Evolutionary conservation across 1,140 invertebrate species (phyloP), one percentile per base, ranked within the genome.

Genomic region (Bombus sylvicola): DNA sequence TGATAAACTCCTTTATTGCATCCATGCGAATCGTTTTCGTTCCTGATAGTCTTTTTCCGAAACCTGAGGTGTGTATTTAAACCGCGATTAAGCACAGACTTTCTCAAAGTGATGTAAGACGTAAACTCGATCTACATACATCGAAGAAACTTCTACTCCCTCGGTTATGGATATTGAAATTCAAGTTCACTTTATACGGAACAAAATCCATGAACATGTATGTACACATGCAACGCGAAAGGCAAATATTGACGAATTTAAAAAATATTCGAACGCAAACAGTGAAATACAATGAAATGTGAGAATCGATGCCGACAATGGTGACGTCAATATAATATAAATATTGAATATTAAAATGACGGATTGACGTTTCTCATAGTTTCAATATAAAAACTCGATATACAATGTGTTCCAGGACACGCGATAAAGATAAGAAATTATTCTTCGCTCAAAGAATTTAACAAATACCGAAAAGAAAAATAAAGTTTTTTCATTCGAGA

Each of bases 1-100:
- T 64, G 75, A 78, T 78, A 78, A 78, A 78, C 15, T 8, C 28
- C 57, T 62, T 39, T 64, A 64, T 78, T 25, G 53, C 37, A 28
- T n/a, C 37, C 28, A 34, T 28, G 25, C 75, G 28, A 18, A 62
- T 77, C 73, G 15, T 59, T 34, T 28, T 78, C 37, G 15, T 25
- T 28, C 37, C 15, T 6, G 10, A 64, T 78, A 41, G 18, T 6
- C 28, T 77, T 39, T 76, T 76, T 39, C 34, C 25, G 8, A 43
- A 80, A 47, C 22, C 68, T 13, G 6, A n/a, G 28, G 5, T 15
- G 77, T n/a, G 43, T 18, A 28, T 41, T 41, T 28, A 41, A 41
- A 28, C 22, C 41, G 0, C 6, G 39, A 25, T 78, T 28, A 28
- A 31, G 47, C 47, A 8, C 47, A 53, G 5, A 22, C 47, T 18